Base-by-base conservation (phyloP, 1,140 invertebrate species). In the Leptonema lineaticorne region DNA sequence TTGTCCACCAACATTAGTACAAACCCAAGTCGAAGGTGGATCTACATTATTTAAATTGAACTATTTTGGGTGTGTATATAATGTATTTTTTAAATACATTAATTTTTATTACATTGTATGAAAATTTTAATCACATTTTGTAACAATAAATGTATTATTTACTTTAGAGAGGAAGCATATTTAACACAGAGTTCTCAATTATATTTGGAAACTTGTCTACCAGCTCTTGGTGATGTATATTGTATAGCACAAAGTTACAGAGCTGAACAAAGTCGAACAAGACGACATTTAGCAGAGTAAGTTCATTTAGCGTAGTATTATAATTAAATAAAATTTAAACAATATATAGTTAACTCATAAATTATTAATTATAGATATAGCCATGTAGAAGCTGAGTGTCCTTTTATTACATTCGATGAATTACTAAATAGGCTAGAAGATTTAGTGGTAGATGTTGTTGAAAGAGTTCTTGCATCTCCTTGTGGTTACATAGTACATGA, bases 181-280 rank as follows among this genome's bases (percentile, higher is more conserved):
- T 82, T 99, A 22, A 99, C 97, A 0, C 97, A 99, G 82, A 97
- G 95, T 76, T 99, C 96, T 7, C 97, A 99, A 78, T 83, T 99
- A n/a, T 99, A 99, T 80, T 84, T 99, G 74, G 97, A 99, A 85
- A 99, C 97, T 0, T 95, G 92, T 75, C 78, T 98, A 70, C 92
- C 97, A 26, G 88, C 95, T 5, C 84, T 99, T 78, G 97, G 94
- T 5, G 96, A 99, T 85, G 96, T 97, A 29, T 99, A 93, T 78
- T 98, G 95, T 78, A 93, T 99, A 72, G 93, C 96, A 1, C 95
- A 98, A 80, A 98, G 95, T 46, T 99, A 99, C 80, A 85, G 97
- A 74, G 97, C 97, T 0, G 98, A 99, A 78, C 94, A 97, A 78
- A 98, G 96, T 26, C 85, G 97, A 68, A 99, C 98, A 0, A 84